Base-by-base conservation (phyloP, 1,140 invertebrate genomes). In the Drosophila grimshawi region DNA sequence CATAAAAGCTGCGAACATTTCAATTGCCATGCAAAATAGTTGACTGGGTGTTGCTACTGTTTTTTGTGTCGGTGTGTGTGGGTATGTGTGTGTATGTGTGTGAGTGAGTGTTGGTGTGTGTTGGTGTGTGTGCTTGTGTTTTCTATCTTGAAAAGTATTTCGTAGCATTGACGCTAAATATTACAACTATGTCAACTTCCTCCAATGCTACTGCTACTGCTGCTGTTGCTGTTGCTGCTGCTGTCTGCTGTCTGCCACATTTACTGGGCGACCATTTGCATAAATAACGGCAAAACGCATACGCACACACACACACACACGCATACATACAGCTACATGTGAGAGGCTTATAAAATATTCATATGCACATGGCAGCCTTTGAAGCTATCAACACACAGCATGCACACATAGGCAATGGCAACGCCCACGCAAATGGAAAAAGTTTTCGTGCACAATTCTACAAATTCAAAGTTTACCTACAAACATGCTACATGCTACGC, bases 1-100 rank as follows among this genome's bases (percentile, higher is more conserved):
- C 63, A 66, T 64, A 78, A 53, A 71, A 82, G 63, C 67, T 67
- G 68, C 39, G 67, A 73, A 80, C 85, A 88, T 80, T 88, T 88
- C 80, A 80, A 88, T 86, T 86, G 83, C 69, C 78, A 89, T 88
- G 77, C 76, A 89, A 88, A 88, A 88, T 78, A 81, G 78, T 76
- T 72, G 71, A 64, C 57, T 61, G 56, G 67, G 46, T 61, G 64
- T 49, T 37, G 49, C 7, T 7, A 19, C 53, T 39, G 53, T 11
- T 35, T 37, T 3, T 32, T 51, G 4, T n/a, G 6, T 57, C 7
- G 43, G 27, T 39, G 10, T 52, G 19, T 45, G 5, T 59, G 19
- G 33, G 30, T 41, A 19, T 33, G 59, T 32, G 37, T 56, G 27
- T 19, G 30, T 37, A 4, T 41, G 53, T 43, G 60, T 39, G 19